Evolutionary conservation across 2,888 invertebrate genomes (phyloP).

Genomic region (Tenthredo scrophulariae): DNA sequence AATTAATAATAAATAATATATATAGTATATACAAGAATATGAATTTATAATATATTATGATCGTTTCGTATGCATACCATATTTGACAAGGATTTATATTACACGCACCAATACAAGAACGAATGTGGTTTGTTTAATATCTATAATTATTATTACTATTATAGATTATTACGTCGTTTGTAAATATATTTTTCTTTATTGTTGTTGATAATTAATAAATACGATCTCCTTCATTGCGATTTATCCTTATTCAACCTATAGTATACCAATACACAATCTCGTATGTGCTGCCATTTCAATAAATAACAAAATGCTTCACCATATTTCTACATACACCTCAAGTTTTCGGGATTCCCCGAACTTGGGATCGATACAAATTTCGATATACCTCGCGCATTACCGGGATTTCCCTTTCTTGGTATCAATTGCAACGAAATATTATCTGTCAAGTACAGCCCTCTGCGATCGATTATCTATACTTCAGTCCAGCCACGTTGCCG

Average conservation of each 20-base stretch:
- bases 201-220: conserved; percentile 25
- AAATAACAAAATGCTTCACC: not conserved
- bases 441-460: not conserved
- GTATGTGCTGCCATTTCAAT: not conserved
- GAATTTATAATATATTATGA: not conserved
- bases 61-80: not conserved
- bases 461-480: not conserved
- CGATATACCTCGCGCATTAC: too few species aligned
- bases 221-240: not conserved
- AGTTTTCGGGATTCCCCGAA: not conserved
- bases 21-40: not conserved
- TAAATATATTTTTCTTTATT: conserved; percentile 34
- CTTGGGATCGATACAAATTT: not conserved
- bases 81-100: not conserved
- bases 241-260: not conserved
- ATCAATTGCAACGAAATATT: not conserved
- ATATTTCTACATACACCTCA: not conserved
- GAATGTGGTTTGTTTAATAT: not conserved
- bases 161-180: conserved; percentile 4
- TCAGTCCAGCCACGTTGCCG: not conserved
- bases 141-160: not conserved
- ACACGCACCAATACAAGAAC: conserved; percentile 17
- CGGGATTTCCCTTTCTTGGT: not conserved
- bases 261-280: not conserved
- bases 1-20: not conserved